Percentiles rank a stretch among this genome's conserved stretches.
phyloP scores from a whole-genome alignment of 1,140 invertebrate species.

The Caenorhabditis tropicalis region DNA sequence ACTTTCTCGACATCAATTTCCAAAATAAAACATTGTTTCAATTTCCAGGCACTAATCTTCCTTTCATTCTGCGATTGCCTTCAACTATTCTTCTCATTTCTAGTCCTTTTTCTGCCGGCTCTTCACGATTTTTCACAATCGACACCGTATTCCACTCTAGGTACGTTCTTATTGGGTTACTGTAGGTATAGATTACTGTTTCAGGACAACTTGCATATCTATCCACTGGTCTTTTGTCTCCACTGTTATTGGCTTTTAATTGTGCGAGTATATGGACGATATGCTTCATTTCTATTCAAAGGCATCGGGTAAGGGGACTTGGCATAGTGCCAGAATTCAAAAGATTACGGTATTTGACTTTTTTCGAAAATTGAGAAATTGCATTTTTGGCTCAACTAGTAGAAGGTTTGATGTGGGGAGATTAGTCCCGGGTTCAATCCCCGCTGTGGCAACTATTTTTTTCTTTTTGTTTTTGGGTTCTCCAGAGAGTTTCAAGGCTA shows the following conservation, averaged over 20 bases:
- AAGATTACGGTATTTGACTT: background rate
- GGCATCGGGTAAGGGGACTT: conserved; percentile 65
- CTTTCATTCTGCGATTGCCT: conserved; percentile 66
- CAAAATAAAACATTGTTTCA: background rate
- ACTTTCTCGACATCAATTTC: no score
- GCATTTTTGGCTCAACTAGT: no score
- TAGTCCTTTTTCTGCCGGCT: conserved; percentile 67
- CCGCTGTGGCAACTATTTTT: no score
- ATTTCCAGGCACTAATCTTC: conserved; percentile 60
- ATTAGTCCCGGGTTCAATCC: no score
- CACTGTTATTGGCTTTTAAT: conserved; percentile 66
- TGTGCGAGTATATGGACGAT: conserved; percentile 71
- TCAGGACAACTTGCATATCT: conserved; percentile 65
- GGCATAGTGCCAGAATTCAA: background rate
- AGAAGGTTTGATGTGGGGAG: no score
- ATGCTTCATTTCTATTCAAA: conserved; percentile 68
- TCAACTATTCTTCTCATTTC: conserved; percentile 67
- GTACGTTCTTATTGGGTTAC: no score
- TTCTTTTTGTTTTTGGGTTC: no score
- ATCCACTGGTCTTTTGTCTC: conserved; percentile 66
- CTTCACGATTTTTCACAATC: conserved; percentile 67
- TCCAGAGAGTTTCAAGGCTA: no score
- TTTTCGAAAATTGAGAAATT: no score
- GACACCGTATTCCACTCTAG: conserved; percentile 58
- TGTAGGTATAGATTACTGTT: no score